These are phyloP conservation scores for Entomobrya proxima DNA, from an alignment of 2,888 invertebrate genomes.

Conservation along the genomic window DNA sequence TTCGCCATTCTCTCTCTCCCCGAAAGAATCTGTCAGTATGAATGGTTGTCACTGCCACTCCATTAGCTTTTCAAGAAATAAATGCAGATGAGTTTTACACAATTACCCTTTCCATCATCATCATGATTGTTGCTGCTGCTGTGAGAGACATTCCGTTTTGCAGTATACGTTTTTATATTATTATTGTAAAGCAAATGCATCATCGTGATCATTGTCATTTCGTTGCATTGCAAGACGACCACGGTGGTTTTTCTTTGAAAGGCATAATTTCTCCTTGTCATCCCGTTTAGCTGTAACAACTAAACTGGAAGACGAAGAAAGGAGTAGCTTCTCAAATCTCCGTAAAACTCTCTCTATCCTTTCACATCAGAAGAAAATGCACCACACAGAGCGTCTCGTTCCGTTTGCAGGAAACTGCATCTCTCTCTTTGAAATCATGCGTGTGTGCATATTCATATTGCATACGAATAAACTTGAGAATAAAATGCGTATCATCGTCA, in stretches of 20 bases:
- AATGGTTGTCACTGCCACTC: constrained; percentile 57
- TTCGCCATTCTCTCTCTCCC: neutral
- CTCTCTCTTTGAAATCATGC: neutral
- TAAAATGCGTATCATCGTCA: neutral
- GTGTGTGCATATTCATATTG: neutral
- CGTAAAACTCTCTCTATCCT: neutral
- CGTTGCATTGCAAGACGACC: too few relatives aligned
- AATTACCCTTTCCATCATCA: constrained; percentile 30
- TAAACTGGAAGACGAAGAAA: neutral
- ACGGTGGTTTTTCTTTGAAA: constrained; percentile 27
- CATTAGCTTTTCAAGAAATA: constrained; percentile 52
- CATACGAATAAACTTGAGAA: too few relatives aligned
- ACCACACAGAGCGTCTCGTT: constrained; percentile 11
- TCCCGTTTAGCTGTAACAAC: neutral
- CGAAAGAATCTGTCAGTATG: constrained; percentile 26
- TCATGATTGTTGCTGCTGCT: neutral
- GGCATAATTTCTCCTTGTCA: constrained; percentile 51
- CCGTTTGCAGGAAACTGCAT: neutral
- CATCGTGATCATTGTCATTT: neutral
- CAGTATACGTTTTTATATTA: too few relatives aligned
- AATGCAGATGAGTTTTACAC: constrained; percentile 44
- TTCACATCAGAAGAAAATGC: neutral
- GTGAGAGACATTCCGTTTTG: too few relatives aligned
- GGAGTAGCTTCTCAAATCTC: neutral
- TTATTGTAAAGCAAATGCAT: neutral